Conservation (phyloP, 2,888 invertebrate genomes). For the Fragum sueziense region DNA sequence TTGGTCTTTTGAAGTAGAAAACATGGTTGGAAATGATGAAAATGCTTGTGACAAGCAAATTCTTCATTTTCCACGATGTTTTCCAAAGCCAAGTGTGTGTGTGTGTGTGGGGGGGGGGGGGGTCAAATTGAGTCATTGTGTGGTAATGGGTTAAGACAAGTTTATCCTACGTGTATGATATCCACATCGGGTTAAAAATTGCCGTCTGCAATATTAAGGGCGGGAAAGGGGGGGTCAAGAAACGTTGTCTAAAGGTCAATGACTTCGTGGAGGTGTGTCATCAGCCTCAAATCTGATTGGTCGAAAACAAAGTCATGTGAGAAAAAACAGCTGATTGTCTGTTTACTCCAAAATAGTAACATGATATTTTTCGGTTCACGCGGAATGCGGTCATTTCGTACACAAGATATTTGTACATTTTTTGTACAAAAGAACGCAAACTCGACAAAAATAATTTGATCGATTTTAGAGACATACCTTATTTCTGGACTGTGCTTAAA, state of each 20-base stretch:
- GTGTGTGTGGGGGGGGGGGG: no score
- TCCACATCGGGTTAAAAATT: not conserved
- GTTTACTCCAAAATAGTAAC: constrained; percentile 1
- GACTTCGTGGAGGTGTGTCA: not conserved
- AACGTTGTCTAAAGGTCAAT: not conserved
- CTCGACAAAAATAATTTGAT: no score
- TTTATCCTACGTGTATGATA: not conserved
- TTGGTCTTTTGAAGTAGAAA: no score
- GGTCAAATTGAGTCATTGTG: no score
- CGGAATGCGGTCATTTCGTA: not conserved
- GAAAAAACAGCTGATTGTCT: not conserved
- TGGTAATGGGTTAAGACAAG: no score
- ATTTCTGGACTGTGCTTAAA: no score
- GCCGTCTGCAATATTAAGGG: not conserved
- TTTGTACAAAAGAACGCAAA: not conserved
- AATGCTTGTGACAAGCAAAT: not conserved
- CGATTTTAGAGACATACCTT: no score
- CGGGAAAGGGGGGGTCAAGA: not conserved
- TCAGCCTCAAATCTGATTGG: not conserved
- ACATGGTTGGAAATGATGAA: not conserved
- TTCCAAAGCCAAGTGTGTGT: no score
- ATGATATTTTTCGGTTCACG: not conserved
- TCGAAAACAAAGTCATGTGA: not conserved
- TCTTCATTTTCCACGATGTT: no score
- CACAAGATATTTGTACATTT: not conserved